Evolutionary conservation across 2,888 invertebrate species (phyloP).

Genomic region (Bedellia somnulentella): DNA sequence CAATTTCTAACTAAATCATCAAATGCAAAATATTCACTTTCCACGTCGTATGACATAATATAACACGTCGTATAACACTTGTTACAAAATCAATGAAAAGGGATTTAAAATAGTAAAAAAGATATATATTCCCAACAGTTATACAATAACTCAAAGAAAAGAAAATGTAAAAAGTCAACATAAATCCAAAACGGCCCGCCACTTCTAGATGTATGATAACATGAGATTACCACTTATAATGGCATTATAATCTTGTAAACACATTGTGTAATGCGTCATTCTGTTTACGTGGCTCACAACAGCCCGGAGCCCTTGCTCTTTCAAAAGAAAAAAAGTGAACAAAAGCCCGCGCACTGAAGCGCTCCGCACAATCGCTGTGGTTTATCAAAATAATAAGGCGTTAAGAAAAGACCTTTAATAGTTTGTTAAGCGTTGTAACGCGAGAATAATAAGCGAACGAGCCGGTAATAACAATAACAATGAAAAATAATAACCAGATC

Average conservation of each 20-base stretch:
- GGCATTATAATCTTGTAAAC: conserved; percentile 6
- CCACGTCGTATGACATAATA: no score
- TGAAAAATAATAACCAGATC: conserved; percentile 44
- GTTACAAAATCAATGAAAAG: no score
- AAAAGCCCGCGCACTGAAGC: conserved; percentile 13
- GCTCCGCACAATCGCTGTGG: conserved; percentile 21
- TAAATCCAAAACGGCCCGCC: no score
- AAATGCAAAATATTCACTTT: no score
- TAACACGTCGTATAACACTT: no score
- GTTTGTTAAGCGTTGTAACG: conserved; percentile 51
- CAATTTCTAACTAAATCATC: no score
- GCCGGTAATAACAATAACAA: conserved; percentile 42
- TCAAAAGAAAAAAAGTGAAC: conserved; percentile 7
- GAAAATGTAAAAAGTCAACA: no score
- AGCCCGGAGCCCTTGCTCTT: conserved; percentile 9
- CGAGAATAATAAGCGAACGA: conserved; percentile 31
- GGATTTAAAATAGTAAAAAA: no score
- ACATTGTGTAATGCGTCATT: conserved; percentile 8
- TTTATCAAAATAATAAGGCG: conserved; percentile 42
- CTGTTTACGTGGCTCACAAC: conserved; percentile 7
- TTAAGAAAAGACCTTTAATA: conserved; percentile 42
- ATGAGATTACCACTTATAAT: conserved; percentile 8
- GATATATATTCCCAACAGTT: no score
- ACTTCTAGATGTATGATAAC: conserved; percentile 2
- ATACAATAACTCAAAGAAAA: no score